Base-by-base conservation (phyloP, 2,888 invertebrate species). In the Metellina segmentata region DNA sequence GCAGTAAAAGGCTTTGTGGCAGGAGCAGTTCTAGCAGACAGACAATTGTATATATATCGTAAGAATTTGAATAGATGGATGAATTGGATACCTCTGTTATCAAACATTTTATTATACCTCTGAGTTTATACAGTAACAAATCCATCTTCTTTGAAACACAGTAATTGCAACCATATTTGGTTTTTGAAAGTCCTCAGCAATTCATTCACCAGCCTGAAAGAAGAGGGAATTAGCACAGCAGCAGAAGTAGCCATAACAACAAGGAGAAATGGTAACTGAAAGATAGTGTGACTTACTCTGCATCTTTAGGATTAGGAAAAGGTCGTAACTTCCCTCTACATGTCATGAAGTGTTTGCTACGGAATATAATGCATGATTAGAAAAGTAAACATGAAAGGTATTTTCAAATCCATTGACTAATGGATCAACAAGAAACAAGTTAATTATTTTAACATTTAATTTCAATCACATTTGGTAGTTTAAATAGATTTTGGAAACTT, bases 281-380 rank as follows among this genome's bases (percentile, higher is more conserved):
- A 74, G 20, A 11, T 7, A 48, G 34, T 74, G 7, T 7, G 20
- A 93, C 94, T 94, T 93, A 94, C 95, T 94, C 94, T 93, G 94
- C 94, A 87, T 94, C 94, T 81, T 94, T 94, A 70, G 93, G 93
- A 82, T 94, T 94, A 48, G 86, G 92, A 61, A 94, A 92, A 51
- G 93, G 94, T 19, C 71, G 94, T 94, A 81, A 94, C 88, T 86
- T 94, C 93, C 34, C 94, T 94, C 82, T 51, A 97, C 97, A 93
- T 97, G 96, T 96, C 93, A 98, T 97, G 94, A 97, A 97, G 94
- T 96, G 96, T 94, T 97, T 97, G 94, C 85, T 96, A 34, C 4
- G 96, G 88, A 94, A 94, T 87, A 48, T 91, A 34, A 34, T 34
- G 34, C 34, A 34, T 70, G 16, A 70, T 70, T 19, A n/a, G 16